Base-by-base conservation (phyloP, 2,797 vertebrate species). In the Tapera naevia region DNA sequence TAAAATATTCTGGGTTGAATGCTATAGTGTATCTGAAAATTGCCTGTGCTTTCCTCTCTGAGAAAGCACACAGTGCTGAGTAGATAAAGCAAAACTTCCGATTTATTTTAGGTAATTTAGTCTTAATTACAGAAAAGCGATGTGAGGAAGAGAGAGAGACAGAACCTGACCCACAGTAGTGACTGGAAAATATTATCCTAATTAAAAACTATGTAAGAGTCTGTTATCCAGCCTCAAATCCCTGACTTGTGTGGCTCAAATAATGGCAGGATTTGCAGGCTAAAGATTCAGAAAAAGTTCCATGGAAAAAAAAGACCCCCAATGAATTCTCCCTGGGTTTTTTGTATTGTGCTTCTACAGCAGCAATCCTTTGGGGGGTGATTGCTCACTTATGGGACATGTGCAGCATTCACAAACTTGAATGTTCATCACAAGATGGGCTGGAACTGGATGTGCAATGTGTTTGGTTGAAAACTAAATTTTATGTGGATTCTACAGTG, bases 371-470 rank as follows among this genome's bases (percentile, higher is more conserved):
- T 95, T 89, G 48, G 87, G 93, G 92, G 82, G 80, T 86, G 94
- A 80, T 93, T 89, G 92, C 62, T 93, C 76, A 92, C 85, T 95
- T 95, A 92, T 93, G 92, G 85, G 93, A 95, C 80, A 51, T 93
- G 87, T 89, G 93, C 94, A 95, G 97, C 94, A 88, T 95, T 95
- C 7, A 0, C 86, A 95, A 92, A 72, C 93, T 91, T 93, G 87
- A 97, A 95, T 93, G 94, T 94, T 94, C 92, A 89, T 94, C 89
- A 88, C 62, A 85, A 96, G 94, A 97, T 95, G 93, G 95, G 95
- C 89, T 94, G 92, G 85, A 95, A 95, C 92, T 92, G 53, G 62
- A 91, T 94, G 27, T 69, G 75, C 79, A 96, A 86, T 92, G 92
- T 86, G 80, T 94, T 93, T 94, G 89, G 75, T 95, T 91, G 87